Evolutionary conservation across 2,888 invertebrate genomes (phyloP).

Genomic region (Dasypolia templi): DNA sequence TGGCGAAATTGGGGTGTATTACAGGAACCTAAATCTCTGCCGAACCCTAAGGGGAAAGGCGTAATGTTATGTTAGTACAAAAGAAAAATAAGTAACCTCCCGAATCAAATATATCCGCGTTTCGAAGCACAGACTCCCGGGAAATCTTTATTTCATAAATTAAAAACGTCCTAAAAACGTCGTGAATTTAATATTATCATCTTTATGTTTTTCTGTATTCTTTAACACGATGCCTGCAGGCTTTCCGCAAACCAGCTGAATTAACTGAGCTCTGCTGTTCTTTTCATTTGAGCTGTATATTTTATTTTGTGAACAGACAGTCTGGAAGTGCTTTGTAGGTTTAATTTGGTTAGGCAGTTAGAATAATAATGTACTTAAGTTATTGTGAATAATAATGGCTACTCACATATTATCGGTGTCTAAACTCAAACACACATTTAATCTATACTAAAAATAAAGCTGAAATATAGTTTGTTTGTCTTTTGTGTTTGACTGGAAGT

Average conservation of each 20-base stretch:
- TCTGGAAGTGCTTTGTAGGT: background rate
- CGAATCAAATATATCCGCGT: slow-evolving; percentile 18
- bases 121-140: slow-evolving; percentile 39
- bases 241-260: slow-evolving; percentile 36
- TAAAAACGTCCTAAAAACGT: slow-evolving; percentile 57
- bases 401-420: background rate
- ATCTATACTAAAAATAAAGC: too few species aligned
- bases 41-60: background rate
- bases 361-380: background rate
- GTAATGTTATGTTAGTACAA: background rate
- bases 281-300: slow-evolving; percentile 14
- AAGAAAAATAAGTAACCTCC: slow-evolving; percentile 13
- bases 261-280: slow-evolving; percentile 31
- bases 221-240: slow-evolving; percentile 43
- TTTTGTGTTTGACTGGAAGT: too few species aligned
- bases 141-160: slow-evolving; percentile 63
- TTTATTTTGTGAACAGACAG: slow-evolving; percentile 13
- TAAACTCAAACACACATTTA: background rate
- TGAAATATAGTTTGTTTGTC: too few species aligned
- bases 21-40: background rate
- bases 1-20: background rate
- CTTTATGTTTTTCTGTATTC: slow-evolving; percentile 30
- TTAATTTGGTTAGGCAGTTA: slow-evolving; percentile 13
- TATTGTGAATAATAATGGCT: background rate
- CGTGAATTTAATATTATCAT: slow-evolving; percentile 53